Conservation (phyloP, 2,888 invertebrate species). For the Xestoiulus laeticollis region DNA sequence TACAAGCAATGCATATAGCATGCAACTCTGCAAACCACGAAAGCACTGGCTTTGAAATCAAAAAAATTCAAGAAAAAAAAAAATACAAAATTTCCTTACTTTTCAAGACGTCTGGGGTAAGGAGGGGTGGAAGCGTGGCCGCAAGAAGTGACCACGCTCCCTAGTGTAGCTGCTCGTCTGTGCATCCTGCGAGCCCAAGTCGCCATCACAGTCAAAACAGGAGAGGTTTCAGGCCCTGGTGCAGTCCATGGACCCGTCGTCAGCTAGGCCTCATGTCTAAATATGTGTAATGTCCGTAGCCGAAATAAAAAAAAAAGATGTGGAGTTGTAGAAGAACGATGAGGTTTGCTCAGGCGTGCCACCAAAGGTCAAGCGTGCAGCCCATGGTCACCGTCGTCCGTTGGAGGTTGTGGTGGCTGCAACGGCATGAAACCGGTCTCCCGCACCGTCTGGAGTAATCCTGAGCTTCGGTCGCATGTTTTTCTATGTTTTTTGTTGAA, state of each 20-base stretch:
- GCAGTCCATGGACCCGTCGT: conserved; percentile 30
- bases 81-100: conserved; percentile 64
- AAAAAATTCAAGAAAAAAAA: not conserved
- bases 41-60: too few species aligned
- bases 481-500: not conserved
- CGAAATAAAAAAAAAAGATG: not conserved
- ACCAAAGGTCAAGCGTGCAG: not conserved
- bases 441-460: not conserved
- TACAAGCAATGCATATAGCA: not conserved
- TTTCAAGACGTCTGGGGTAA: conserved; percentile 84
- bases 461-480: not conserved
- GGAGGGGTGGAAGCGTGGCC: conserved; percentile 83
- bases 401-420: not conserved
- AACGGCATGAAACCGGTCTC: not conserved
- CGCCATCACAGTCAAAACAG: conserved; percentile 71
- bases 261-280: not conserved
- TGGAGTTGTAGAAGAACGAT: not conserved
- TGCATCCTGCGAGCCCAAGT: conserved; percentile 94
- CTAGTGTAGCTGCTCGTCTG: conserved; percentile 87
- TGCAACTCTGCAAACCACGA: not conserved
- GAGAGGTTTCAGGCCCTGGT: not conserved
- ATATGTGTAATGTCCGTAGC: not conserved
- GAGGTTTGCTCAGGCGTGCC: not conserved
- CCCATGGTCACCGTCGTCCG: not conserved
- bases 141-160: conserved; percentile 90